Conservation (phyloP, 2,888 invertebrate genomes). For the Microplitis deprimator region DNA sequence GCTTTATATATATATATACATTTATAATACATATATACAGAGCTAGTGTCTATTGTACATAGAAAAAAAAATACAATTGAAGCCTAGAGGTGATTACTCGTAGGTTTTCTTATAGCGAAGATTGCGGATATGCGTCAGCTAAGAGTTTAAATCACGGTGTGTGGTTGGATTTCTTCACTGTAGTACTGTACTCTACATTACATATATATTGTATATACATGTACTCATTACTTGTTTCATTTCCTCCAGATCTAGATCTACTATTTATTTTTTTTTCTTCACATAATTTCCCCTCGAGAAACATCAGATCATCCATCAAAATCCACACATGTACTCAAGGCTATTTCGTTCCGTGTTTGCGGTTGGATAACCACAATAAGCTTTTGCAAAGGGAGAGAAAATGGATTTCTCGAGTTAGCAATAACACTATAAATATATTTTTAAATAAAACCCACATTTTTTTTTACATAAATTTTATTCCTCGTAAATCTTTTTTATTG, state of each 20-base stretch:
- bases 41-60: constrained; percentile 30
- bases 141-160: constrained; percentile 25
- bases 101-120: constrained; percentile 22
- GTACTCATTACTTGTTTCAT: constrained; percentile 22
- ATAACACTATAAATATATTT: constrained; percentile 37
- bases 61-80: constrained; percentile 31
- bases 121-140: constrained; percentile 28
- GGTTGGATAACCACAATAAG: constrained; percentile 36
- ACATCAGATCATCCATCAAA: constrained; percentile 40
- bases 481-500: too few relatives aligned
- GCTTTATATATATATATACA: constrained; percentile 16
- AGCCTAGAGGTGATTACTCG: constrained; percentile 23
- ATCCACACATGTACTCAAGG: constrained; percentile 33
- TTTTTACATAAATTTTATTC: constrained; percentile 11
- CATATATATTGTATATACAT: constrained; percentile 30
- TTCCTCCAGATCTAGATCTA: background rate
- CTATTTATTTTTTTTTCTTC: background rate
- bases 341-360: constrained; percentile 28
- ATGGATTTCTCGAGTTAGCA: constrained; percentile 25
- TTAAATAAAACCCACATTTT: constrained; percentile 15
- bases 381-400: constrained; percentile 22
- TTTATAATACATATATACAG: background rate
- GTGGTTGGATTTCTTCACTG: constrained; percentile 30
- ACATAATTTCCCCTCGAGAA: constrained; percentile 18
- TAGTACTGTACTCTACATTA: constrained; percentile 32